Evolutionary conservation across 2,888 invertebrate genomes (phyloP), one percentile per base, ranked within the genome.

Genomic region (Protula sp.): DNA sequence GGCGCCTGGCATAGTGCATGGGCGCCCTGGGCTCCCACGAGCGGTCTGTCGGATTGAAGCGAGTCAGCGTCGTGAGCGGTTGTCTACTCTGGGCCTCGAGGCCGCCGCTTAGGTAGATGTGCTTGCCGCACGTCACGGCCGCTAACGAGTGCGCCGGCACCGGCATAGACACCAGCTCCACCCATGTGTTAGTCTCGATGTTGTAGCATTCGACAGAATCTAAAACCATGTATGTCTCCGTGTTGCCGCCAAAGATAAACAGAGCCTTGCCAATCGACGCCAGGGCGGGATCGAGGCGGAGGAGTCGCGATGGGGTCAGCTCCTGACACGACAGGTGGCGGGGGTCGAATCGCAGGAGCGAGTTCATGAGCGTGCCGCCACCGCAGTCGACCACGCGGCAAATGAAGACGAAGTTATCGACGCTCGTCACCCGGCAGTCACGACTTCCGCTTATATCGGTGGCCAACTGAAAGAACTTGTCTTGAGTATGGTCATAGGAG

Each of bases 371-470:
- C 2, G 77, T 74, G n/a, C 79, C 79, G 0, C 79, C 79, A 2
- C 78, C 79, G 65, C 75, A 77, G 64, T 79, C 79, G 2, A 79
- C 75, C n/a, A 78, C 75, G 2, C 78, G 67, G 62, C 77, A 78
- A 19, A 79, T 73, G 63, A 75, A 79, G 22, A 73, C 68, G 64
- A 77, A 78, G 63, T 79, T 77, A 57, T 78, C 77, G 5, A 78
- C 66, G n/a, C 72, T 70, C 14, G 72, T 73, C 22, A 77, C 66
- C 9, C 79, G 65, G 60, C 76, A 78, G 66, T 79, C 79, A 3
- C 78, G 62, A 58, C 75, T 75, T 22, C 77, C 78, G 59, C 75
- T 77, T 3, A 75, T 74, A 64, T 78, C 78, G 22, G 75, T 72
- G 59, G 72, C 73, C 54, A 79, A 66, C 50, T 75, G 68, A 65